These are phyloP conservation scores for Limosa lapponica DNA, from an alignment of 2,797 vertebrate genomes.

Conservation along the genomic window DNA sequence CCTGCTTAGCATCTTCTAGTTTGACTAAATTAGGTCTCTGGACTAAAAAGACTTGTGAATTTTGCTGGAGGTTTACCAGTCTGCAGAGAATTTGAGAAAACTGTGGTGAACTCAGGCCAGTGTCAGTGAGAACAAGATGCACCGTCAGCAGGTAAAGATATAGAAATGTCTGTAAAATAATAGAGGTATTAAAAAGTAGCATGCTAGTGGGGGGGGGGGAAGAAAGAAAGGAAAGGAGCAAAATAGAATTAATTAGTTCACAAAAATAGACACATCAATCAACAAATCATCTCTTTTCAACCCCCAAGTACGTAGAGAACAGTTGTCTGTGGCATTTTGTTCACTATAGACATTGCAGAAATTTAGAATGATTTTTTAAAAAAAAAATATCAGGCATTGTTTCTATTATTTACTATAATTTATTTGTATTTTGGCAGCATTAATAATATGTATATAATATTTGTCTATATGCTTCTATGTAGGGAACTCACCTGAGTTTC, in stretches of 20 bases:
- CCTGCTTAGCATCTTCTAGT: neutral
- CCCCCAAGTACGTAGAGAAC: neutral
- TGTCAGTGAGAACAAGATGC: neutral
- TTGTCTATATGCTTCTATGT: neutral
- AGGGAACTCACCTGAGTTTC: neutral
- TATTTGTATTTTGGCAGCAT: neutral
- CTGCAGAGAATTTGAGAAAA: neutral
- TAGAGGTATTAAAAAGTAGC: neutral
- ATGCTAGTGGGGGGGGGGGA: fast-evolving
- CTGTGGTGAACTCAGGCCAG: neutral
- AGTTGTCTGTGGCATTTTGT: neutral
- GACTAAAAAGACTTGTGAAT: neutral
- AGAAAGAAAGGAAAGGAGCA: neutral
- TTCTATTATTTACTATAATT: neutral
- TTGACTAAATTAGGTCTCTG: slow-evolving; percentile 16
- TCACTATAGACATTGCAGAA: neutral
- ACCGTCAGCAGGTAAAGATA: neutral
- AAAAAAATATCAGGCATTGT: neutral
- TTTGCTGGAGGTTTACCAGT: neutral
- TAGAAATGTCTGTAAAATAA: neutral
- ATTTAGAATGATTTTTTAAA: neutral
- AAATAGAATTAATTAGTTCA: neutral
- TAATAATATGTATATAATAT: neutral
- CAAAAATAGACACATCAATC: neutral
- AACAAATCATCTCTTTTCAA: neutral